Percentiles rank a stretch among this genome's conserved stretches.
Conservation (phyloP, 1,140 invertebrate genomes). For the Magallana gigas region DNA sequence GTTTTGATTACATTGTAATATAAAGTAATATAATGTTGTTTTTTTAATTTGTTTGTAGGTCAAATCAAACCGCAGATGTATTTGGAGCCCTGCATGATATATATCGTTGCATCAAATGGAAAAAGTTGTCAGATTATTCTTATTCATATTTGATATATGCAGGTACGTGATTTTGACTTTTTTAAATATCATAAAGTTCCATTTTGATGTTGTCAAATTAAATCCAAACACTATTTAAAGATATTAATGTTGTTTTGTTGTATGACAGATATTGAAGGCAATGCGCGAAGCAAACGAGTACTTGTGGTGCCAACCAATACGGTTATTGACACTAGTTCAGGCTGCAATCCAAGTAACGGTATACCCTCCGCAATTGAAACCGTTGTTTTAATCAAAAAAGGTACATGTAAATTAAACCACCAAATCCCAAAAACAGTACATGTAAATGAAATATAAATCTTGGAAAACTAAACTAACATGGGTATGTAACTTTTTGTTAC, state of each 20-base stretch:
- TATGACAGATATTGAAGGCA: neutral
- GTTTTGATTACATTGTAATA: too few species aligned
- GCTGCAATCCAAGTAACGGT: neutral
- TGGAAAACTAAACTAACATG: too few species aligned
- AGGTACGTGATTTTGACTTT: slow-evolving; percentile 3
- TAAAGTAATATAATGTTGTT: too few species aligned
- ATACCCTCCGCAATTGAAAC: neutral
- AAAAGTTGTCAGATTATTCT: slow-evolving; percentile 39
- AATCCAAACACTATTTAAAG: neutral
- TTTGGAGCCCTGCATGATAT: slow-evolving; percentile 35
- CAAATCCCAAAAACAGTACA: too few species aligned
- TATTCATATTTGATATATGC: slow-evolving; percentile 37
- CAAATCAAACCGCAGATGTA: slow-evolving; percentile 22
- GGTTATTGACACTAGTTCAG: neutral
- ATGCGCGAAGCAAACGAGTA: neutral
- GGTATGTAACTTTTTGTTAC: too few species aligned
- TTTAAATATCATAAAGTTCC: neutral
- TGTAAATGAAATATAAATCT: too few species aligned
- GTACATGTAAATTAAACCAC: neutral
- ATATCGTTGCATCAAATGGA: slow-evolving; percentile 47
- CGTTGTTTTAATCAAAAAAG: slow-evolving; percentile 2
- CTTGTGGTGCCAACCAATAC: neutral
- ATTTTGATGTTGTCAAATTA: neutral
- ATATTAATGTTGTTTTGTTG: neutral
- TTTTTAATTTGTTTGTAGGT: neutral